Base-by-base conservation (phyloP, 2,113 vertebrate species). In the Oenanthe oenanthe region DNA sequence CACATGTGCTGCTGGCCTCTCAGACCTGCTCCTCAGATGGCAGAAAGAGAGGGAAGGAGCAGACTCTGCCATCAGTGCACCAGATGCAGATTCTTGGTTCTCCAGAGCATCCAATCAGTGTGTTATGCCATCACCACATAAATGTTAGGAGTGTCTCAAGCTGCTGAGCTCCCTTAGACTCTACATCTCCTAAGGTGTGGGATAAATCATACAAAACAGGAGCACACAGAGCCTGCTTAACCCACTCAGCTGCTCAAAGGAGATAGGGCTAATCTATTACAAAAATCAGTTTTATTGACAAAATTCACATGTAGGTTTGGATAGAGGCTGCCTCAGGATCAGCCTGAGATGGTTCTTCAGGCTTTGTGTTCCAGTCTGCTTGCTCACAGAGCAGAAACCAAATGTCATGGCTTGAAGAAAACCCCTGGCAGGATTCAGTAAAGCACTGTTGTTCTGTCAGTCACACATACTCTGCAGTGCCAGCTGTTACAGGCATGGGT, bases 331-430 rank as follows among this genome's bases (percentile, higher is more conserved):
- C 28, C 54, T 61, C 26, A 34, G 65, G 50, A 42, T 34, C 42
- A 85, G 34, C 28, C 28, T 31, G 38, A 66, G 47, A 17, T 85
- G n/a, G 19, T 18, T 36, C n/a, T 29, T 66, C 40, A 60, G 74
- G 17, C 51, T 89, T 83, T 72, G 13, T 1, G 1, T 58, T 90
- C 54, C 0, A 0, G 18, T 26, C 10, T 45, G n/a, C 71, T 73
- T 24, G 5, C 17, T 84, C 54, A 47, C 32, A 28, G 34, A 70
- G 51, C 9, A 91, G 68, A 86, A 73, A 38, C 5, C 22, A 84
- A 66, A 62, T 24, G 24, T 34, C 38, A 8, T 0, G 7, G 10
- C 2, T 2, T 22, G 48, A 73, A 80, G 75, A 73, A 85, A 92
- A 76, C 19, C 7, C 0, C n/a, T 13, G 25, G 22, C 36, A 66